These are phyloP conservation scores for Melitaea athalia DNA, from an alignment of 2,888 invertebrate genomes.

Conservation along the genomic window DNA sequence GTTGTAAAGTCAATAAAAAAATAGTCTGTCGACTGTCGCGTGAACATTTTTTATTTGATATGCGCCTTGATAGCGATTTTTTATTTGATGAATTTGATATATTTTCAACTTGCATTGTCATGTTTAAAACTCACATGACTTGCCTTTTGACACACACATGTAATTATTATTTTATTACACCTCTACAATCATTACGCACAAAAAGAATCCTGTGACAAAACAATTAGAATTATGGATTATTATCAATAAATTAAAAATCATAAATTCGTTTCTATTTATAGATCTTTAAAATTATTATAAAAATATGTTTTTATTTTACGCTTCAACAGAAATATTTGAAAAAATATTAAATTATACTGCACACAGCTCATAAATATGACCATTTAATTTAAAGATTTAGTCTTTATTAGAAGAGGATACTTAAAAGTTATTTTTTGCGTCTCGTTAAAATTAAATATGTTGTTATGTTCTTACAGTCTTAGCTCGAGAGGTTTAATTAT, in stretches of 20 bases:
- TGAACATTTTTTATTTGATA: no score
- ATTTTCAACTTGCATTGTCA: no score
- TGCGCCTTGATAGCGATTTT: no score
- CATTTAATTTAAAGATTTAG: background rate
- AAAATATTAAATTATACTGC: background rate
- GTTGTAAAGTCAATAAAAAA: no score
- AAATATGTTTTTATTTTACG: slow-evolving; percentile 6
- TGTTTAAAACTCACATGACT: no score
- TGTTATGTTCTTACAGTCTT: background rate
- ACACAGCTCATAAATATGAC: background rate
- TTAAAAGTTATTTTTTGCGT: background rate
- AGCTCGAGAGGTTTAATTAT: background rate
- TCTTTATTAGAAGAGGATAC: background rate
- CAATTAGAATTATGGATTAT: background rate
- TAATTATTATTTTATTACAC: no score
- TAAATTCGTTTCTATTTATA: background rate
- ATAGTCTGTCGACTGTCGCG: no score
- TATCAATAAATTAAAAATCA: background rate
- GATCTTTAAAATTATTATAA: background rate
- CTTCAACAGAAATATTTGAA: no score
- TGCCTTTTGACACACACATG: no score
- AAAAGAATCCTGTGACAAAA: no score
- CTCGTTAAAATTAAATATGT: background rate
- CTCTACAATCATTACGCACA: background rate
- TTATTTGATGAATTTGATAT: no score